A percentile compares a stretch with the other conserved stretches of the same genome.
Conservation (phyloP, 2,113 vertebrate species). For the Syrrhaptes paradoxus region DNA sequence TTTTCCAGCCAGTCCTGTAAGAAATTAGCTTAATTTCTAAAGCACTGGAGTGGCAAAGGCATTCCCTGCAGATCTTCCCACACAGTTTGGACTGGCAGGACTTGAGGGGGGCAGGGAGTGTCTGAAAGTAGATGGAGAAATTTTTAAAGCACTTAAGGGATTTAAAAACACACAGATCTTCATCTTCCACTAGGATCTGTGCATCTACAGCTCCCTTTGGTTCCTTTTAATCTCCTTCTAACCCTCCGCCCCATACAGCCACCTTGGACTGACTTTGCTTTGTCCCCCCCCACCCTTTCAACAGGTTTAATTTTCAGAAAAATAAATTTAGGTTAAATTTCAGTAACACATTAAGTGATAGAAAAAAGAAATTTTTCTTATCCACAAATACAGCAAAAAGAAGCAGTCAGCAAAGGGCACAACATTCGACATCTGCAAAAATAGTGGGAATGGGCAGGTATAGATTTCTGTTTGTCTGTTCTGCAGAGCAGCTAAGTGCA, state of each 20-base stretch:
- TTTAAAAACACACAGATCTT: not conserved
- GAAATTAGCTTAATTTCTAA: not conserved
- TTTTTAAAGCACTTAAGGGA: not conserved
- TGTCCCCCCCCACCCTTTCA: not conserved
- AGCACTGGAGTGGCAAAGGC: not conserved
- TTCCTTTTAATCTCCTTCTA: not conserved
- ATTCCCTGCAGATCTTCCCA: not conserved
- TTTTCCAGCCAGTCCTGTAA: not conserved
- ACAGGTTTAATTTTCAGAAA: not conserved
- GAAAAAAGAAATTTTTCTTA: not conserved
- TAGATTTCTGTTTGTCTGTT: not conserved
- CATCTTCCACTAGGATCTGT: not conserved
- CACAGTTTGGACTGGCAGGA: not conserved
- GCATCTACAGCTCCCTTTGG: not conserved
- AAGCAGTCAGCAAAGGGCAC: not conserved
- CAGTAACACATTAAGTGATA: not conserved
- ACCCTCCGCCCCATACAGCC: not conserved
- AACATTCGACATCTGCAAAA: not conserved
- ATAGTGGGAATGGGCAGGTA: not conserved
- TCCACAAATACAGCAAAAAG: not conserved
- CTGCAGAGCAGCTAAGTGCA: not conserved
- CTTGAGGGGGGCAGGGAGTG: not conserved
- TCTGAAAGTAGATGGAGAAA: not conserved
- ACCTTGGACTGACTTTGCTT: not conserved
- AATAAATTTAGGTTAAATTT: not conserved